Evolutionary conservation across 2,888 invertebrate genomes (phyloP).

Genomic region (Corythucha ciliata): DNA sequence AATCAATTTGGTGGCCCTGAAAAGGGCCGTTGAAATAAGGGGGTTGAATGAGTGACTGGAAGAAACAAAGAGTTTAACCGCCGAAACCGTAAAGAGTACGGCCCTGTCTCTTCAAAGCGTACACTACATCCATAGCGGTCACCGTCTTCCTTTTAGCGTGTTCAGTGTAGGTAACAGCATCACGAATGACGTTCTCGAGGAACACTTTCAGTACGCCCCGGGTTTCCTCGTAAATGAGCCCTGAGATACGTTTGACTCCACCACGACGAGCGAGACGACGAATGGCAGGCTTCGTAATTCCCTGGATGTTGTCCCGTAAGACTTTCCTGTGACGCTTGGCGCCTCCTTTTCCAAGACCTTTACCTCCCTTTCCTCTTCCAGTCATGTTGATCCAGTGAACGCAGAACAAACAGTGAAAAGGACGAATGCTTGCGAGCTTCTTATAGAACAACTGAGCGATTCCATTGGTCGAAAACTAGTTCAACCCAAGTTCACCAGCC

Average conservation of each 20-base stretch:
- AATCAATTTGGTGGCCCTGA: slow-evolving; percentile 32
- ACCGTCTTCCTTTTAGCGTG: slow-evolving; percentile 57
- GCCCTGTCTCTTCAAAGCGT: too few relatives aligned
- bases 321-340: slow-evolving; percentile 80
- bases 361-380: too few relatives aligned
- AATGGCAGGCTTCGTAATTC: slow-evolving; percentile 69
- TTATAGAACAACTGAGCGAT: too few relatives aligned
- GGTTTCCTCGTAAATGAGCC: slow-evolving; percentile 69
- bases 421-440: too few relatives aligned
- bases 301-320: slow-evolving; percentile 43
- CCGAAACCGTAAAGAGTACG: slow-evolving; percentile 73
- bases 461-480: too few relatives aligned
- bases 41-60: too few relatives aligned
- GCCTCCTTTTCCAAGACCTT: too few relatives aligned
- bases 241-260: slow-evolving; percentile 49
- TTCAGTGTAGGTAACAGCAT: slow-evolving; percentile 79
- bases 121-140: too few relatives aligned
- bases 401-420: too few relatives aligned
- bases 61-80: too few relatives aligned
- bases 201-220: slow-evolving; percentile 73
- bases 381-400: too few relatives aligned
- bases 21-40: slow-evolving; percentile 31
- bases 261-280: slow-evolving; percentile 59
- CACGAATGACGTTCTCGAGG: slow-evolving; percentile 67
- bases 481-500: too few relatives aligned